Evolutionary conservation across 1,140 invertebrate species (phyloP), one percentile per base, ranked within the genome.

Genomic region (Aleiodes sp.): DNA sequence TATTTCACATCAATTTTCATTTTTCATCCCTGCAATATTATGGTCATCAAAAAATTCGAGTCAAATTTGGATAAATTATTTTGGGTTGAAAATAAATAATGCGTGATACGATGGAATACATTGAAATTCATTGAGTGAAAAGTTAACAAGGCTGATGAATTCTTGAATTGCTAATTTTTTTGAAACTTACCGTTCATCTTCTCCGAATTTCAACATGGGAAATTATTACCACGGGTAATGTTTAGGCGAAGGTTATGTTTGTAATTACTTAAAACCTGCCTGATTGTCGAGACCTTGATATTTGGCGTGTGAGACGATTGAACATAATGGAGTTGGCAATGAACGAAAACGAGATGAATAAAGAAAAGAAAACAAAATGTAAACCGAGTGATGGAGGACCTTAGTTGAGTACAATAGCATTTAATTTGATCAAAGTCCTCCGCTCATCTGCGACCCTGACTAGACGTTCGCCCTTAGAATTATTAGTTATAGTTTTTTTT

Each of bases 371-470:
- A 39, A 21, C 21, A 24, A 4, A 57, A 21, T 57, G 16, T 24
- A 21, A 57, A n/a, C n/a, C n/a, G n/a, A 43, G 39, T 1, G 4
- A 46, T 16, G 37, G 24, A 21, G 33, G 41, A 41, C 62, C 62
- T 64, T 64, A 37, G 24, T 46, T 24, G 24, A 21, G 62, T 64
- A 2, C 62, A 46, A 64, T 64, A 21, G n/a, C 62, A 39, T 24
- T 31, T 2, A n/a, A 39, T 35, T 39, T 19, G 31, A 64, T 7
- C 10, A 28, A 21, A 6, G 26, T 43, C 24, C 62, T 64, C 43
- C 26, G 21, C 14, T 14, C 19, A 33, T n/a, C 10, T 24, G 26
- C 35, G 61, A 41, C 61, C 61, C 61, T 63, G 61, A 63, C 24
- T 19, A 21, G 7, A 63, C n/a, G 4, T 57, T 46, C 12, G 29